Conservation (phyloP, 2,797 vertebrate species). For the Argya squamiceps region DNA sequence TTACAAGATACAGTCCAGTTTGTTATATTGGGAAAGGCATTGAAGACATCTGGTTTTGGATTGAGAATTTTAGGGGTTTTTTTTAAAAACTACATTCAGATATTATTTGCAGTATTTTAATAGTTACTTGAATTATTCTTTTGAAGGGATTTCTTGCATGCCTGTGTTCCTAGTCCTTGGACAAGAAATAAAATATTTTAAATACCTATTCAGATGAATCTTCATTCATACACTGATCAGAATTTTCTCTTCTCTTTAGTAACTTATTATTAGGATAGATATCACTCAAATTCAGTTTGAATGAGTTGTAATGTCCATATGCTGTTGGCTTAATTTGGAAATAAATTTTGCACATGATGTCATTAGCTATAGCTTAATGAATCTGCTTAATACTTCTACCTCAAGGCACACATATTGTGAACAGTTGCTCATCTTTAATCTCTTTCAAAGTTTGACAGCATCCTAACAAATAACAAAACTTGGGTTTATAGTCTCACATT, state of each 20-base stretch:
- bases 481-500: accelerated
- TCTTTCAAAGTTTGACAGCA: not conserved
- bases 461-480: not conserved
- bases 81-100: not conserved
- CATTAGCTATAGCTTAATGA: not conserved
- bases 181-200: not conserved
- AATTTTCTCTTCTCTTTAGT: not conserved
- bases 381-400: not conserved
- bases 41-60: not conserved
- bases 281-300: not conserved
- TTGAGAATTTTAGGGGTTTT: not conserved
- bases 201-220: not conserved
- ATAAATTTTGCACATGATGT: not conserved
- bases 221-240: not conserved
- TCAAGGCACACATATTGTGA: not conserved
- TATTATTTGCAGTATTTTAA: not conserved
- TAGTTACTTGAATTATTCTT: not conserved
- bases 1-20: not conserved
- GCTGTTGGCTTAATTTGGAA: not conserved
- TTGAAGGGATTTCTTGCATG: not conserved
- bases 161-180: not conserved
- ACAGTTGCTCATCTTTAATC: not conserved
- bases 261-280: not conserved
- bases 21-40: not conserved
- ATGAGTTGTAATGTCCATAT: not conserved